phyloP scores from a whole-genome alignment of 1,140 invertebrate genomes.

The Chironomus striatipennis region DNA sequence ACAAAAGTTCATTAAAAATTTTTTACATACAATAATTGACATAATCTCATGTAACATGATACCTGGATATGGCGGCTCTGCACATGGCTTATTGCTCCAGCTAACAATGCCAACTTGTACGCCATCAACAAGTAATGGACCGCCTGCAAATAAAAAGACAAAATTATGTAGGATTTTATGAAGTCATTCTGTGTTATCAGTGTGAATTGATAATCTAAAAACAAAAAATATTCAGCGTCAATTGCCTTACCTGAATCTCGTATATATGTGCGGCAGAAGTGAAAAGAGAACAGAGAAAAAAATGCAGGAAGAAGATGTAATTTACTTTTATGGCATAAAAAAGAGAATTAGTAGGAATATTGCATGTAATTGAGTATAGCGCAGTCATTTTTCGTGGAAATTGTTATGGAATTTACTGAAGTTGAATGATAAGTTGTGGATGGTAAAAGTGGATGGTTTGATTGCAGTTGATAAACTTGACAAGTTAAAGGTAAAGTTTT shows the following conservation, averaged over 20 bases:
- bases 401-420: too few species aligned
- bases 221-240: background rate
- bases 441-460: too few species aligned
- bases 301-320: background rate
- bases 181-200: background rate
- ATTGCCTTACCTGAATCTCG: background rate
- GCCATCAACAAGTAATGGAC: slow-evolving; percentile 37
- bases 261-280: background rate
- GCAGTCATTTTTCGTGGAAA: too few species aligned
- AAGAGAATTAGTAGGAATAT: too few species aligned
- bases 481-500: too few species aligned
- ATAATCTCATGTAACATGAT: background rate
- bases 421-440: too few species aligned
- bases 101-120: slow-evolving; percentile 43
- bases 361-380: too few species aligned
- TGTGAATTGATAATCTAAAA: background rate
- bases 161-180: slow-evolving; percentile 28
- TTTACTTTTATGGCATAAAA: too few species aligned
- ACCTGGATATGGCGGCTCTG: slow-evolving; percentile 37
- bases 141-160: slow-evolving; percentile 35
- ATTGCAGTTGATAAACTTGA: too few species aligned
- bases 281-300: background rate
- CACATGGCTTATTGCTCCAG: slow-evolving; percentile 42
- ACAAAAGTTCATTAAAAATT: background rate
- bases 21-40: background rate